phyloP scores from a whole-genome alignment of 2,888 invertebrate species.

The Fragum sueziense region DNA sequence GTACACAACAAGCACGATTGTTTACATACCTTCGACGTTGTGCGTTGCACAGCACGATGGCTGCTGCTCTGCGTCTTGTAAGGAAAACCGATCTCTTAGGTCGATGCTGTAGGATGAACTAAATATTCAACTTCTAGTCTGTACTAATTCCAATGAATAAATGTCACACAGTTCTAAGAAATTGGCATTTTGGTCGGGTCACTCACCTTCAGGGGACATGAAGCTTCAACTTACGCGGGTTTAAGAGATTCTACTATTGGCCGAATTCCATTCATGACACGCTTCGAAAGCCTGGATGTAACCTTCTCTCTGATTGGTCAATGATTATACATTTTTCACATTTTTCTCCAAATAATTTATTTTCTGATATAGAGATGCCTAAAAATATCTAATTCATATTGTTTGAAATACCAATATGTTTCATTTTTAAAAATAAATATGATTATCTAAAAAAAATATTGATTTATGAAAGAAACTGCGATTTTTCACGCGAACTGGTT shows the following conservation, averaged over 20 bases:
- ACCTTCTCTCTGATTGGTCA: conserved; percentile 35
- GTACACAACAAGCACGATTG: background rate
- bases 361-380: too few species aligned
- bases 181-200: conserved; percentile 19
- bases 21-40: background rate
- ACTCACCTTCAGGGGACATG: conserved; percentile 54
- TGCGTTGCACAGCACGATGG: background rate
- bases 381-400: too few species aligned
- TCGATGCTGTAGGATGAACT: background rate
- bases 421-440: too few species aligned
- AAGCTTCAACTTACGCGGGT: conserved; percentile 44
- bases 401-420: too few species aligned
- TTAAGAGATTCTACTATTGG: conserved; percentile 49
- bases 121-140: background rate
- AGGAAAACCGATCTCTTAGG: background rate
- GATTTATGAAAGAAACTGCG: background rate
- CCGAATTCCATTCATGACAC: conserved; percentile 9
- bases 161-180: conserved; percentile 23
- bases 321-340: background rate
- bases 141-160: background rate
- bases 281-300: conserved; percentile 13
- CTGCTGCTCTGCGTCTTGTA: background rate
- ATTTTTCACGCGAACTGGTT: background rate
- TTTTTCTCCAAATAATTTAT: background rate
- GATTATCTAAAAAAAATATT: too few species aligned